Conservation (phyloP, 2,797 vertebrate species). For the Antrozous pallidus region DNA sequence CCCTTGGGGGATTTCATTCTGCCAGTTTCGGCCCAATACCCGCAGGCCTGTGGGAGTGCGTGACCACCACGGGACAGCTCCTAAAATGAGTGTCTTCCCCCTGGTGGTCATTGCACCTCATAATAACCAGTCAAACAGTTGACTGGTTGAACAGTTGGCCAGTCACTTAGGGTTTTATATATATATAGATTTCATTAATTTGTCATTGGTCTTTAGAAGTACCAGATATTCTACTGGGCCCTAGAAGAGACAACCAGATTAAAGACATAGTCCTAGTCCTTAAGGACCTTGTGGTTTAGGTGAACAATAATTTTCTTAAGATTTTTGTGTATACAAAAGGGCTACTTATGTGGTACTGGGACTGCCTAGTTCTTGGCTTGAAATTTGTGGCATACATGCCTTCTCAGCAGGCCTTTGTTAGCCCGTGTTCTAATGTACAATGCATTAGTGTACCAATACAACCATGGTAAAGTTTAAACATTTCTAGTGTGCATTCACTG, state of each 20-base stretch:
- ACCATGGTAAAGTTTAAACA: not conserved
- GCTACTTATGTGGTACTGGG: not conserved
- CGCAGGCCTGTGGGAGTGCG: too few relatives aligned
- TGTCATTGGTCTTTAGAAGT: not conserved
- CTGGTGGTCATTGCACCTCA: too few relatives aligned
- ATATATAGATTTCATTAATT: not conserved
- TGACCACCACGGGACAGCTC: too few relatives aligned
- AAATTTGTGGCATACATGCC: too few relatives aligned
- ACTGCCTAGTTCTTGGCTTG: not conserved
- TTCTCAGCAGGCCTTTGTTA: not conserved
- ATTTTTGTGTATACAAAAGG: not conserved
- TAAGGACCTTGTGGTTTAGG: not conserved
- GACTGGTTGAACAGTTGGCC: rapidly evolving
- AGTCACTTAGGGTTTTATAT: too few relatives aligned
- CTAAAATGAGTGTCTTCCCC: too few relatives aligned
- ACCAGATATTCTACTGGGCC: not conserved
- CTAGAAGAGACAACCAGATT: not conserved
- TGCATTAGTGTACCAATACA: not conserved
- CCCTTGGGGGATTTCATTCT: too few relatives aligned
- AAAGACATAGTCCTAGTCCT: not conserved
- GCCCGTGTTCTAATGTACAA: not conserved
- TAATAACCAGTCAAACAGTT: too few relatives aligned
- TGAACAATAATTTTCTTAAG: not conserved
- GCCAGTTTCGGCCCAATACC: too few relatives aligned
- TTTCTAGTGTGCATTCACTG: not conserved